Evolutionary conservation across 2,113 vertebrate species (phyloP).

Genomic region (Nerophis lumbriciformis): DNA sequence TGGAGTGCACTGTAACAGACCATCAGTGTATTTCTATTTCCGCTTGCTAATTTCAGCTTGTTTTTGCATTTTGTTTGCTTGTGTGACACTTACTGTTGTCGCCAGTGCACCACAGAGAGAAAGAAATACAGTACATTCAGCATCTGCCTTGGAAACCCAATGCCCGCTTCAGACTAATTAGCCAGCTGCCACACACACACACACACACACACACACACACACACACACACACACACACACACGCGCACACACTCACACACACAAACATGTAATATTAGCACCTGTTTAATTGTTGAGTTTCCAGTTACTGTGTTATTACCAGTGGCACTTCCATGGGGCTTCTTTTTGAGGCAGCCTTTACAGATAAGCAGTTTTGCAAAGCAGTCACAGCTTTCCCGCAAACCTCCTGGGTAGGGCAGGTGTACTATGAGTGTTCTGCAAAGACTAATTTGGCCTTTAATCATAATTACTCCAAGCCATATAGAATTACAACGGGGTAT

Average conservation of each 20-base stretch:
- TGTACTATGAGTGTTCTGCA: conserved; percentile 5
- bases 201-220: conserved; percentile 16
- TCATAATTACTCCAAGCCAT: neutral
- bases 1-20: neutral
- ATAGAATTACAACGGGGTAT: too few relatives aligned
- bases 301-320: conserved; percentile 44
- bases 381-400: conserved; percentile 23
- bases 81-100: neutral
- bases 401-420: conserved; percentile 43
- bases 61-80: neutral
- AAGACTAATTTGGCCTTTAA: neutral
- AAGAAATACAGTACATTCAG: conserved; percentile 10
- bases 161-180: conserved; percentile 46
- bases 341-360: conserved; percentile 28
- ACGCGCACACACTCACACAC: conserved; percentile 12
- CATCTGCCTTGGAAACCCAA: conserved; percentile 52
- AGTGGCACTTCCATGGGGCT: conserved; percentile 24
- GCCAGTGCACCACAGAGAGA: conserved; percentile 1
- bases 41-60: conserved; percentile 1
- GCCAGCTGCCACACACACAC: conserved; percentile 50
- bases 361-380: conserved; percentile 43
- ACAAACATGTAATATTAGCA: conserved; percentile 35
- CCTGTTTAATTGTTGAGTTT: conserved; percentile 52
- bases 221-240: conserved; percentile 27
- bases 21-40: conserved; percentile 15